These are phyloP conservation scores for Pollenia amentaria DNA, from an alignment of 2,888 invertebrate genomes.

Conservation along the genomic window DNA sequence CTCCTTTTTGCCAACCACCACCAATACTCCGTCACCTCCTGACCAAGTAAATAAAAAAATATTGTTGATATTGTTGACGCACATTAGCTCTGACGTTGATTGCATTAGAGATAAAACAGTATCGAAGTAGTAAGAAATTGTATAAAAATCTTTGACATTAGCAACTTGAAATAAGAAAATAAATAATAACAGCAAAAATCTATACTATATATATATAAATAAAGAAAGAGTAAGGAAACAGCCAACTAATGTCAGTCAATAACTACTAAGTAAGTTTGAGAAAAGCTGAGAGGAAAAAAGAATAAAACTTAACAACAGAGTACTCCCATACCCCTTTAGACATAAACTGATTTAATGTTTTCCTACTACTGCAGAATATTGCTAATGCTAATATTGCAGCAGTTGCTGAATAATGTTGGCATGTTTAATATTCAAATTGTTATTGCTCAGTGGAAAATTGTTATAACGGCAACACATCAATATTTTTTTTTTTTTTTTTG, in stretches of 20 bases:
- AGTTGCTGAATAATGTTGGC: conserved; percentile 63
- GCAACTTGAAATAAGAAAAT: conserved; percentile 62
- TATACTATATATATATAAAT: neutral
- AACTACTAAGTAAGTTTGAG: conserved; percentile 47
- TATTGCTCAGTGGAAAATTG: conserved; percentile 73
- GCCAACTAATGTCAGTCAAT: conserved; percentile 72
- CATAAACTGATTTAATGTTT: conserved; percentile 67
- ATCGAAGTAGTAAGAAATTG: conserved; percentile 61
- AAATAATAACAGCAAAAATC: conserved; percentile 57
- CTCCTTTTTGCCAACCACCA: conserved; percentile 3
- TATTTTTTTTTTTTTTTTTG: conserved; percentile 15
- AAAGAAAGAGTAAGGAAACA: conserved; percentile 22
- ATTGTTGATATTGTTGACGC: conserved; percentile 72
- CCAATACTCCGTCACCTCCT: neutral
- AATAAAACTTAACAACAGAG: conserved; percentile 18
- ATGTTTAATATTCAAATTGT: conserved; percentile 75
- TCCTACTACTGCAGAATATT: conserved; percentile 45
- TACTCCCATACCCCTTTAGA: conserved; percentile 66
- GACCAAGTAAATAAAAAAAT: conserved; percentile 5
- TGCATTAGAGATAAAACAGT: conserved; percentile 71
- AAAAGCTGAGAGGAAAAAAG: conserved; percentile 21
- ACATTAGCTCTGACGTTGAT: conserved; percentile 74
- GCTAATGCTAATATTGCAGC: conserved; percentile 50
- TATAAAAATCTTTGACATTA: conserved; percentile 74
- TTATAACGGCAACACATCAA: conserved; percentile 74